A percentile compares a stretch with the other conserved stretches of the same genome.
Conservation (phyloP, 2,888 invertebrate genomes). For the Cryptus viduatorius region DNA sequence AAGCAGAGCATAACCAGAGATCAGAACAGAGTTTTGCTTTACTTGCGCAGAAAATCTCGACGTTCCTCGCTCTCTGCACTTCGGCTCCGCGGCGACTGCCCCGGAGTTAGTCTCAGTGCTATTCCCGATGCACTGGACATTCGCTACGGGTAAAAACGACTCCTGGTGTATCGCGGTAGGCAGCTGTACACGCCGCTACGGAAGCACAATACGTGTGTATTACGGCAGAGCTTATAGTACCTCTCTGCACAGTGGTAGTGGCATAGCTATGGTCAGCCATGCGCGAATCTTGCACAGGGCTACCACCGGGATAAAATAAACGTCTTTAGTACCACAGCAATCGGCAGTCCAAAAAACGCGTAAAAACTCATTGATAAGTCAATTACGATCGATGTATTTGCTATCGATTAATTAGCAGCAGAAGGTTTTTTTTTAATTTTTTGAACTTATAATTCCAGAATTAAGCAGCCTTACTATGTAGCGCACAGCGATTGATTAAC, state of each 20-base stretch:
- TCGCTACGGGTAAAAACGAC: slow-evolving; percentile 69
- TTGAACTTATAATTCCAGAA: no score
- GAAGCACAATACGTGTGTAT: slow-evolving; percentile 21
- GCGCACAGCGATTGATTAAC: no score
- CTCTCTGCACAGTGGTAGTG: slow-evolving; percentile 65
- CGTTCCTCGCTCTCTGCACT: slow-evolving; percentile 2
- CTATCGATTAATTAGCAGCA: neutral
- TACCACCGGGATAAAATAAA: neutral
- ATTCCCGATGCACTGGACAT: slow-evolving; percentile 45
- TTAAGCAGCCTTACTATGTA: no score
- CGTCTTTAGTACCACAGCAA: neutral
- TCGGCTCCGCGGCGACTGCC: slow-evolving; percentile 4
- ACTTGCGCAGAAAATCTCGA: slow-evolving; percentile 40
- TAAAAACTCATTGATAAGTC: neutral
- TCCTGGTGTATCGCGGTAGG: slow-evolving; percentile 71
- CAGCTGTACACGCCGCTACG: slow-evolving; percentile 41
- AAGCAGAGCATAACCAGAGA: slow-evolving; percentile 34
- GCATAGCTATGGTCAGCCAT: slow-evolving; percentile 81
- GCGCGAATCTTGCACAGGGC: slow-evolving; percentile 72
- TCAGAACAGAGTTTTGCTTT: slow-evolving; percentile 2
- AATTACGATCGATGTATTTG: neutral
- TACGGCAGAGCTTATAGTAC: slow-evolving; percentile 19
- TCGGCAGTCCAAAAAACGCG: neutral
- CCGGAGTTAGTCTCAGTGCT: slow-evolving; percentile 19
- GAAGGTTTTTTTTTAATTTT: no score